Conservation (phyloP, 1,140 invertebrate genomes). For the Drosophila insularis region DNA sequence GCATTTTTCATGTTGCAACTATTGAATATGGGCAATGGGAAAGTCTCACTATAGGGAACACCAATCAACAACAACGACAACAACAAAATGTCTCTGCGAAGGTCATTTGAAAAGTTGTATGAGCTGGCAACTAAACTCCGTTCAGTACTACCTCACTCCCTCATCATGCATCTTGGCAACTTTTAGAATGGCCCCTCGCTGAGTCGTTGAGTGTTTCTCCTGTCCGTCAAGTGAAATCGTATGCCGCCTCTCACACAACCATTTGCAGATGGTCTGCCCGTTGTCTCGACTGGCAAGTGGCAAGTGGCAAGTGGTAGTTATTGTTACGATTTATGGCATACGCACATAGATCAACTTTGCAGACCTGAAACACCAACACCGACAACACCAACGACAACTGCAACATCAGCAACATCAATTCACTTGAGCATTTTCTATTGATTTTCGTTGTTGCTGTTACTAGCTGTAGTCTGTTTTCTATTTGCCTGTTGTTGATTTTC, state of each 20-base stretch:
- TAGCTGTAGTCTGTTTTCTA: conserved; percentile 56
- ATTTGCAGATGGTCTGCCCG: conserved; percentile 46
- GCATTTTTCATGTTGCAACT: conserved; percentile 73
- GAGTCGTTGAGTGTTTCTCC: neutral
- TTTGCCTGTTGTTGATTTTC: conserved; percentile 64
- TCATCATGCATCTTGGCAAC: neutral
- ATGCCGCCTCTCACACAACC: conserved; percentile 45
- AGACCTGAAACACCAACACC: neutral
- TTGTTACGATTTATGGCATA: conserved; percentile 79
- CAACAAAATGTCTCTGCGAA: conserved; percentile 48
- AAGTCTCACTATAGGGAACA: conserved; percentile 57
- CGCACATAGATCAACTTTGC: conserved; percentile 61
- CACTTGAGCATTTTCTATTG: conserved; percentile 61
- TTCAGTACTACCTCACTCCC: neutral
- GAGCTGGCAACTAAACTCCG: neutral
- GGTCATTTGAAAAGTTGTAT: neutral
- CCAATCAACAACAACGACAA: neutral
- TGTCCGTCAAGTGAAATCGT: conserved; percentile 75
- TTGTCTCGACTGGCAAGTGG: conserved; percentile 60
- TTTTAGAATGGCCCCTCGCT: neutral
- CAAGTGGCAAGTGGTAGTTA: conserved; percentile 34
- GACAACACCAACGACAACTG: neutral
- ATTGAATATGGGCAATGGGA: conserved; percentile 49
- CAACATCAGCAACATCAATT: neutral
- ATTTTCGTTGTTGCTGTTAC: conserved; percentile 43